Evolutionary conservation across 1,140 invertebrate species (phyloP), one percentile per base, ranked within the genome.

Genomic region (Macrobrachium nipponense): DNA sequence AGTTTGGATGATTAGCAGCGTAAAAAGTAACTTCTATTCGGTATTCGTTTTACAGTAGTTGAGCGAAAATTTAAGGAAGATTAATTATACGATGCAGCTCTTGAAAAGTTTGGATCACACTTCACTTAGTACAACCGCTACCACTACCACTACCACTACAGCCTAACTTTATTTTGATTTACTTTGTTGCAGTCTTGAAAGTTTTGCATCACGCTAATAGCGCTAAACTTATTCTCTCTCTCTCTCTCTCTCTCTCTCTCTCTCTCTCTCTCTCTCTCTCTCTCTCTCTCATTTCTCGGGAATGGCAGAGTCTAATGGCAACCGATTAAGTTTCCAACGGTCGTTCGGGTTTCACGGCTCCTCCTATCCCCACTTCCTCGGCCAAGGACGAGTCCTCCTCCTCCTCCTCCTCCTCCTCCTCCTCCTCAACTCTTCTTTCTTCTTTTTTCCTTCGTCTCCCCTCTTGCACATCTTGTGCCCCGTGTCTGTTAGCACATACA

Each of bases 251-350:
- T 23, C 20, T 72, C 68, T 18, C 68, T 72, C 68, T 18, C 68
- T 72, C 68, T 72, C 68, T 72, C 20, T 72, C 68, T 72, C 20
- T 72, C 68, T 15, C 15, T 72, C 68, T 72, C 20, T 72, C 68
- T 72, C 20, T 72, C 68, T 72, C 68, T 72, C 68, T 72, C 82
- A 84, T 84, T 84, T 84, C 82, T 78, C 82, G 73, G 75, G 82
- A 84, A 84, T 84, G 82, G 82, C 82, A 75, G 82, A 84, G 82
- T 84, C 82, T 84, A 84, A 84, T 84, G 82, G 82, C 82, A 84
- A 78, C 82, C 82, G 82, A 84, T 84, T 84, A 84, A 84, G 82
- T 84, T 84, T 84, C 82, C 82, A 84, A 84, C 82, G 82, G 82
- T 84, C 82, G 82, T 84, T 84, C 82, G 75, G 82, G 82, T 84